Evolutionary conservation across 92 coral and sea anemone genomes (phyloP), one percentile per base, ranked within the genome.

Genomic region (Siderastrea siderea): DNA sequence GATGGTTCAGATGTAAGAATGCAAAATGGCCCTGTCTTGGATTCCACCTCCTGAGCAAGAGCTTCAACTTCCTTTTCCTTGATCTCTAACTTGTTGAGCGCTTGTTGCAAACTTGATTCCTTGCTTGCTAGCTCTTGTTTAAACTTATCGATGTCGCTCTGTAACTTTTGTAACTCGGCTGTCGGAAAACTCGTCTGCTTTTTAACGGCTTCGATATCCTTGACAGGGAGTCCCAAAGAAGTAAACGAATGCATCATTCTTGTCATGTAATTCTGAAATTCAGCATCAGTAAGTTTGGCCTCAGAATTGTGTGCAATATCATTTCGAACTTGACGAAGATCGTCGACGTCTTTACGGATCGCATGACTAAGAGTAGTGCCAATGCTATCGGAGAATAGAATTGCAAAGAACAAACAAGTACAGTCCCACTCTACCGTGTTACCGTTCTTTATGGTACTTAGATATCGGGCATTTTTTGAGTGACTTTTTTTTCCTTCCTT

Each of bases 1-100:
- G 87, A 55, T 45, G 92, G 83, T 10, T 54, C 58, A 11, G 66
- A 85, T 4, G 92, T 48, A 3, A 88, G 75, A 15, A 64, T 47
- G 53, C 92, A 88, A 57, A 88, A 88, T 14, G 92, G 45, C 54
- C 6, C 60, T 16, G 38, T 12, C 68, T 55, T 58, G 51, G 50
- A 77, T 1, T 2, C 63, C n/a, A 52, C 53, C 13, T 44, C 68
- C 19, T 59, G 26, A 43, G 70, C 73, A 50, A 52, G 78, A 50
- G 53, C 71, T 13, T 59, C 47, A 5, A 58, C 70, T 46, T 71
- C 75, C 63, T 75, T 48, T 38, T 75, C 38, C 38, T 26, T 26
- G 38, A 26, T 26, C 38, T 26, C 38, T 26, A 26, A 26, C 38
- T 0, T 26, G 38, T 26, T 26, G 38, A 26, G 38, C 38, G 38